phyloP scores from a whole-genome alignment of 2,113 vertebrate genomes.

The Hirundichthys speculiger region DNA sequence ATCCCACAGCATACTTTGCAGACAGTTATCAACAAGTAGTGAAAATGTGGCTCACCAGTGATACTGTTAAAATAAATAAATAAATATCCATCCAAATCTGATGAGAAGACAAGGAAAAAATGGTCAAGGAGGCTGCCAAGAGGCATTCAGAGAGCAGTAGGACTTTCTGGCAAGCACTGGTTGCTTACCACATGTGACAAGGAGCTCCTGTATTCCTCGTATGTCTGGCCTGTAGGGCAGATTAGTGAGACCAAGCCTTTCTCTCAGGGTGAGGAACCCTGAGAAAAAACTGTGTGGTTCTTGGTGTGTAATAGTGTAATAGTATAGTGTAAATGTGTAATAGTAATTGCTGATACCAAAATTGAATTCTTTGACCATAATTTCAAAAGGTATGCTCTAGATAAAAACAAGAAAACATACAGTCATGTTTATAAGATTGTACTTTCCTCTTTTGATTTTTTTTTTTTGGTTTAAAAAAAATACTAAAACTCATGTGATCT shows the following conservation, averaged over 20 bases:
- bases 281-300: no score
- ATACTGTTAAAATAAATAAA: background rate
- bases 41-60: background rate
- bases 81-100: background rate
- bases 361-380: background rate
- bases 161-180: constrained; percentile 9
- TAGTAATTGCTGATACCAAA: no score
- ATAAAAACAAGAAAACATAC: background rate
- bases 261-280: no score
- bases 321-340: no score
- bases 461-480: no score
- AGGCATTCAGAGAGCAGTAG: constrained; percentile 9
- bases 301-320: background rate
- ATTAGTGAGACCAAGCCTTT: background rate
- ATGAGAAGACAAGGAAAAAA: background rate
- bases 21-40: constrained; percentile 4
- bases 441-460: no score
- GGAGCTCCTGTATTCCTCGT: background rate
- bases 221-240: background rate
- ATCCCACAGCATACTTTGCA: background rate
- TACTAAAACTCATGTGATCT: no score
- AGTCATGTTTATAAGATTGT: background rate
- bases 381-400: background rate
- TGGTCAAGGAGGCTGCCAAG: background rate
- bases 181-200: background rate